Conservation (phyloP, 2,797 vertebrate species). For the Hydrophis major region DNA sequence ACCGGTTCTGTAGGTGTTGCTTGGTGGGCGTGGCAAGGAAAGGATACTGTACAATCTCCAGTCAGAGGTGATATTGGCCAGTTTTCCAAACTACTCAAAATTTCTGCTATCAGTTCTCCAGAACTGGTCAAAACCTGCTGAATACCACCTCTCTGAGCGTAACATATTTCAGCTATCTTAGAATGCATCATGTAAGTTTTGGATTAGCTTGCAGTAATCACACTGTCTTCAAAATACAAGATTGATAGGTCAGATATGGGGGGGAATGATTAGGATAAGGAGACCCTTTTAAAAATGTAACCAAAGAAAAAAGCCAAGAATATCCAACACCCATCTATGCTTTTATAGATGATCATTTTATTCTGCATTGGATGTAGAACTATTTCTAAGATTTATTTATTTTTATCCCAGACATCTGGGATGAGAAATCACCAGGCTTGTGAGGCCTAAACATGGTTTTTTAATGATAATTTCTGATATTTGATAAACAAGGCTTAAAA, state of each 20-base stretch:
- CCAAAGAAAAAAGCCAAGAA: not conserved
- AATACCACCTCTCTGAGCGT: not conserved
- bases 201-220: not conserved
- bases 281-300: not conserved
- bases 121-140: no score
- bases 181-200: not conserved
- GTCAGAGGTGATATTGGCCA: no score
- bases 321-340: not conserved
- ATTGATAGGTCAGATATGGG: not conserved
- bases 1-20: no score
- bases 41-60: no score
- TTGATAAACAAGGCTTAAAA: not conserved
- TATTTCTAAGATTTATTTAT: not conserved
- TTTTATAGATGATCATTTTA: not conserved
- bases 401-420: not conserved
- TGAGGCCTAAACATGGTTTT: not conserved
- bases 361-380: not conserved
- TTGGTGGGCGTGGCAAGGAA: no score
- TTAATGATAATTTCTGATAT: not conserved
- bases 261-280: not conserved
- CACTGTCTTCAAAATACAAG: not conserved
- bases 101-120: no score
- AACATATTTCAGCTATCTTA: not conserved
- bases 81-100: no score
- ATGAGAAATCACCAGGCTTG: not conserved